Evolutionary conservation across 2,797 vertebrate genomes (phyloP).

Genomic region (Hydrolagus colliei): DNA sequence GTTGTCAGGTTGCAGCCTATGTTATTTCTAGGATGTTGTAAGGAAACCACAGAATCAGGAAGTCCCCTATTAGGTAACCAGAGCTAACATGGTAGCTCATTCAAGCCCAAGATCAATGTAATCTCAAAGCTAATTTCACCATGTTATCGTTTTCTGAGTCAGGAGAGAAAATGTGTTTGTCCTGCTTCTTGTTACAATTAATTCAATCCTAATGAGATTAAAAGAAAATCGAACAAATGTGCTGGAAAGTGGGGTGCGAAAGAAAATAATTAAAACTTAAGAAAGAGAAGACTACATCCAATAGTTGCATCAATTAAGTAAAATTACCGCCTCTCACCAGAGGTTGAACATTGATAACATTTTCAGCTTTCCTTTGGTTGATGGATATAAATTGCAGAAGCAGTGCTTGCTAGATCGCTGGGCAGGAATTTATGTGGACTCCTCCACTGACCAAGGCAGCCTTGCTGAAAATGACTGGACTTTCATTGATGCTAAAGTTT

Average conservation of each 20-base stretch:
- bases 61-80: not conserved
- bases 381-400: not conserved
- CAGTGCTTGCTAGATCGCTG: slow-evolving; percentile 39
- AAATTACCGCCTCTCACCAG: slow-evolving; percentile 4
- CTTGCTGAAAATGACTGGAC: slow-evolving; percentile 73
- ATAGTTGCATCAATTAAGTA: not conserved
- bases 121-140: not conserved
- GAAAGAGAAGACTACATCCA: no score
- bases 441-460: slow-evolving; percentile 76
- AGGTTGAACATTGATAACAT: not conserved
- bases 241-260: not conserved
- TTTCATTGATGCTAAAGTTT: slow-evolving; percentile 74
- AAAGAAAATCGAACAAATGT: not conserved
- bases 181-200: not conserved
- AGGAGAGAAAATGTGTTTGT: not conserved
- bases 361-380: not conserved
- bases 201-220: not conserved
- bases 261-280: not conserved
- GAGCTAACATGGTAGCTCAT: not conserved
- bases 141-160: not conserved
- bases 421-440: slow-evolving; percentile 77
- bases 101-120: not conserved
- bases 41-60: not conserved
- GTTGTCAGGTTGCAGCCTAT: no score
- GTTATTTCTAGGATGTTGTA: no score